Evolutionary conservation across 2,888 invertebrate species (phyloP), one percentile per base, ranked within the genome.

Genomic region (Ochropacha duplaris): DNA sequence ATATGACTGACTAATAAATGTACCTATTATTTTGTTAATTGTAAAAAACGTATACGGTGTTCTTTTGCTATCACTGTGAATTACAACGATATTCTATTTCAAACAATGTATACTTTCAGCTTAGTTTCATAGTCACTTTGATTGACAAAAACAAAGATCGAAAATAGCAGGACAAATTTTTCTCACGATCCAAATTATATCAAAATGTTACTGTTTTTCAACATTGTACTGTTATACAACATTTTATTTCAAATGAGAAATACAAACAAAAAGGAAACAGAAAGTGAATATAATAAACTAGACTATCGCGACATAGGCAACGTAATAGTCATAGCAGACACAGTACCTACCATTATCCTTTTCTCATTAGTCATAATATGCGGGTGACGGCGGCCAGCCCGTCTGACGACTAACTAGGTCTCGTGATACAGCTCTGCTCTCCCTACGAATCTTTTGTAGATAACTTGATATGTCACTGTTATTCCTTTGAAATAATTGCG

Each of bases 291-390:
- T 19, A 19, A 44, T 19, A 44, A 44, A 9, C 9, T 19, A 19
- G 16, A 44, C 44, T 14, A 44, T 44, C 44, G 9, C 44, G 36
- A 36, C 36, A n/a, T 11, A 19, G 19, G 44, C 19, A 19, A 44
- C 24, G 28, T 44, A 22, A 51, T 49, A 58, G 58, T 62, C 69
- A 69, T 65, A 61, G 70, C 64, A 61, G 16, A 31, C 34, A 31
- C 22, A 69, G 65, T 69, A 68, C 71, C 68, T 69, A 68, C 71
- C 68, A 68, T 76, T 74, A 74, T 60, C 64, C 63, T 49, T 36
- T 44, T 64, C 65, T 71, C 72, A 71, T 72, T 71, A 72, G 69
- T 73, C 69, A 71, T 64, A 62, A 71, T 64, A 62, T 61, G 61
- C 57, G 57, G 58, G 66, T 61, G 70, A 64, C 60, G 67, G 58